Evolutionary conservation across 2,113 vertebrate genomes (phyloP).

Genomic region (Centropus unirufus): DNA sequence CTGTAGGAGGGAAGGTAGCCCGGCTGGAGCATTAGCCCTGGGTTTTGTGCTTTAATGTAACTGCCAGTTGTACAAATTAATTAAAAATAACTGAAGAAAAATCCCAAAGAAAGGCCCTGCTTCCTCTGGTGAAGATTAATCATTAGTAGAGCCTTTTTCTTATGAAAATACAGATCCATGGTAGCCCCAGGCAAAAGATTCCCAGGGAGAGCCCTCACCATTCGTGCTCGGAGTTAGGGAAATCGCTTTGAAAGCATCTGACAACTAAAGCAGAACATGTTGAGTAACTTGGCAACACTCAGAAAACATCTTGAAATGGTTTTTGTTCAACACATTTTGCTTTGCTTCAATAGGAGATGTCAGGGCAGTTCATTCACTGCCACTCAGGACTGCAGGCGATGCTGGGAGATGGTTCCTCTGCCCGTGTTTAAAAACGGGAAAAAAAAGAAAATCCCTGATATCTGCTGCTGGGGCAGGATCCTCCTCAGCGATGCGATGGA

Average conservation of each 20-base stretch:
- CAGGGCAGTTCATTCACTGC: conserved; percentile 66
- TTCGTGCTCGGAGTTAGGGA: conserved; percentile 66
- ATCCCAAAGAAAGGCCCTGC: conserved; percentile 56
- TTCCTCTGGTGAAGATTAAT: conserved; percentile 65
- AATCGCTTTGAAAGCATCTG: conserved; percentile 67
- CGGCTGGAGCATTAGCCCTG: background rate
- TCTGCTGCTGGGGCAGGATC: background rate
- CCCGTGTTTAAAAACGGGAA: background rate
- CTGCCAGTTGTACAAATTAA: conserved; percentile 68
- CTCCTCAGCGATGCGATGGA: rapidly evolving
- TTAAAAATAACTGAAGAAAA: conserved; percentile 71
- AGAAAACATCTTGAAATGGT: conserved; percentile 61
- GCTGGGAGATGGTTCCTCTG: background rate
- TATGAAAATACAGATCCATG: conserved; percentile 61
- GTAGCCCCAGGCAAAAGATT: conserved; percentile 65
- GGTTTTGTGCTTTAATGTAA: conserved; percentile 45
- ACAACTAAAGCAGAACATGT: conserved; percentile 69
- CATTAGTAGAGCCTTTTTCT: conserved; percentile 52
- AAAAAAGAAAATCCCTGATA: background rate
- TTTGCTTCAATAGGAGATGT: conserved; percentile 65
- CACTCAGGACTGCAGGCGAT: background rate
- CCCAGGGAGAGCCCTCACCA: conserved; percentile 65
- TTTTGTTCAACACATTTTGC: conserved; percentile 63
- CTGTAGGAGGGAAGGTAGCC: background rate
- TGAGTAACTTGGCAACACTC: conserved; percentile 69